Percentiles rank a stretch among this genome's conserved stretches.
Evolutionary conservation across 2,888 invertebrate species (phyloP).

Genomic region (Caenorhabditis sp.): DNA sequence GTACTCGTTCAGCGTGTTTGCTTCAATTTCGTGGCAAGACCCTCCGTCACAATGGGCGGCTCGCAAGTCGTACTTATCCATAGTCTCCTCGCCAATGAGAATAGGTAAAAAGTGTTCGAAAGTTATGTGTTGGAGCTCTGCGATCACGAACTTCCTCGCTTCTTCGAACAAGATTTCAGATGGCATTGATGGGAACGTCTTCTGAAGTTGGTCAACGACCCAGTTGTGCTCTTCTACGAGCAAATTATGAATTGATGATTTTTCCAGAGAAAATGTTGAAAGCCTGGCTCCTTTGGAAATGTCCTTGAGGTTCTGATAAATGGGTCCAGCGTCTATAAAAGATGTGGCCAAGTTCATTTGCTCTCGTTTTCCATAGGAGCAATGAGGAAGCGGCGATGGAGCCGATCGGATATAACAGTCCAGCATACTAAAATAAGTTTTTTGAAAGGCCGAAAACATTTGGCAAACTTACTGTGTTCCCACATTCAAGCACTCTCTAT

Average conservation of each 20-base stretch:
- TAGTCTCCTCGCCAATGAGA: conserved; percentile 56
- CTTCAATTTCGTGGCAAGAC: conserved; percentile 82
- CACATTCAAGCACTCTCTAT: conserved; percentile 33
- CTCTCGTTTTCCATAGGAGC: conserved; percentile 38
- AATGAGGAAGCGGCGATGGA: conserved; percentile 22
- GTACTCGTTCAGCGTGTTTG: conserved; percentile 90
- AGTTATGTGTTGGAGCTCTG: conserved; percentile 82
- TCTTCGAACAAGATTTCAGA: conserved; percentile 77
- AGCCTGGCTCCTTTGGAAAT: conserved; percentile 22
- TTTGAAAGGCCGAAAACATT: no score
- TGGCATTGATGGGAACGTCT: conserved; percentile 11
- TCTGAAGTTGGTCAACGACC: conserved; percentile 26
- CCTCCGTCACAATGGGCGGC: conserved; percentile 25
- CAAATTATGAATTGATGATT: conserved; percentile 1
- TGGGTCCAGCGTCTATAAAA: conserved; percentile 55
- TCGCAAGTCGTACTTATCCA: conserved; percentile 40
- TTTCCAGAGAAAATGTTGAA: not conserved
- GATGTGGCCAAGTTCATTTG: conserved; percentile 60
- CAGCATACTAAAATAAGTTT: conserved; percentile 25
- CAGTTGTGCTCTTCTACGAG: conserved; percentile 50
- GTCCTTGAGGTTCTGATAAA: conserved; percentile 51
- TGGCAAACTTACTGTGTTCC: conserved; percentile 27
- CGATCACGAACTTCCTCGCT: conserved; percentile 80
- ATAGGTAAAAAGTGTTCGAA: conserved; percentile 77
- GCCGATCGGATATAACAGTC: conserved; percentile 53